A percentile compares a stretch with the other conserved stretches of the same genome.
Conservation (phyloP, 2,888 invertebrate genomes). For the Hypomecis atomaria region DNA sequence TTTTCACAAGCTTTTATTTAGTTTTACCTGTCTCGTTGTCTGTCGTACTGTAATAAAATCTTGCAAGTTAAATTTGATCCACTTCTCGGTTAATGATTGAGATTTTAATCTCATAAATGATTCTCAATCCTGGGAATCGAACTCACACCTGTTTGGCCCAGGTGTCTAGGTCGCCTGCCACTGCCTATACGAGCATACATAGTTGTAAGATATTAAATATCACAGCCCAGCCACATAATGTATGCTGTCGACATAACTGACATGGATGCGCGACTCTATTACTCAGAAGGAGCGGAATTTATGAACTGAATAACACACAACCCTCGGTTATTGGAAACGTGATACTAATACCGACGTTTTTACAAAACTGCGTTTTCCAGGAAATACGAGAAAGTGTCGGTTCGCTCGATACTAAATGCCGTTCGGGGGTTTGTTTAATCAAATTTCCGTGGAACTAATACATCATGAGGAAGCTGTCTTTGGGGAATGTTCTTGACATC, state of each 20-base stretch:
- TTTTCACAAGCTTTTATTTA: too few species aligned
- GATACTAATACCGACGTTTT: conserved; percentile 66
- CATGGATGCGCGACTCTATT: conserved; percentile 71
- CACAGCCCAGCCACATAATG: conserved; percentile 64
- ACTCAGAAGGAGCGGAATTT: conserved; percentile 72
- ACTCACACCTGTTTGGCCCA: too few species aligned
- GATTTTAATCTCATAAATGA: too few species aligned
- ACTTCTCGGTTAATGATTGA: too few species aligned
- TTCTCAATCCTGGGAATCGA: too few species aligned
- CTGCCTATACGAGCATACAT: too few species aligned
- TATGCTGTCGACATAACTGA: conserved; percentile 72
- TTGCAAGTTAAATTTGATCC: too few species aligned
- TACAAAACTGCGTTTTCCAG: conserved; percentile 40
- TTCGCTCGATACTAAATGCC: conserved; percentile 8
- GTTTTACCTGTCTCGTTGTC: too few species aligned
- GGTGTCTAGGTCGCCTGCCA: too few species aligned
- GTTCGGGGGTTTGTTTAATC: conserved; percentile 7
- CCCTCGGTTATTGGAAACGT: conserved; percentile 79
- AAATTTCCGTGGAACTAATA: conserved; percentile 2
- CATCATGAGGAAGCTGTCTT: not conserved
- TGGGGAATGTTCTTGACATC: not conserved
- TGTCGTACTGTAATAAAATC: too few species aligned
- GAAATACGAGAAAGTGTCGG: conserved; percentile 7
- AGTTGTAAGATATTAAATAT: conserved; percentile 33
- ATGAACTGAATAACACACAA: conserved; percentile 73